phyloP scores from a whole-genome alignment of 2,888 invertebrate genomes.

The Agrotis exclamationis region DNA sequence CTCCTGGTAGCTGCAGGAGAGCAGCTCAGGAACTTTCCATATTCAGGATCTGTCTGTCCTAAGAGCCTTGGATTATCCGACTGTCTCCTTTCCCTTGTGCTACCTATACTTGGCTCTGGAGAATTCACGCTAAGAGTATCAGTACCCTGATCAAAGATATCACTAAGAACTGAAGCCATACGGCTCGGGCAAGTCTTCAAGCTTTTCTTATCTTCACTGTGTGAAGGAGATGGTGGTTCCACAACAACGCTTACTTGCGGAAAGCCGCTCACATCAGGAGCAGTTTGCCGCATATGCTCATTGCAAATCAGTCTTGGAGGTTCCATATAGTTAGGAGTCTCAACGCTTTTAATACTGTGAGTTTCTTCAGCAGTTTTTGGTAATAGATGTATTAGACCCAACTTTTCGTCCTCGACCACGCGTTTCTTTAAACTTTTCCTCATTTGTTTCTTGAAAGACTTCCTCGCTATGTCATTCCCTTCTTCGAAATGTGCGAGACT shows the following conservation, averaged over 20 bases:
- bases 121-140: constrained; percentile 86
- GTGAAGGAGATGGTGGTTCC: constrained; percentile 94
- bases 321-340: constrained; percentile 62
- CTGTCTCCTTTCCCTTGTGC: constrained; percentile 86
- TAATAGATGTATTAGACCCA: constrained; percentile 78
- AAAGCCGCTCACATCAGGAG: constrained; percentile 72
- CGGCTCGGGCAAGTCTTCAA: constrained; percentile 82
- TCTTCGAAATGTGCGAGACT: constrained; percentile 96
- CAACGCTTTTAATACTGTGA: constrained; percentile 65
- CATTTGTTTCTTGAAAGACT: constrained; percentile 93
- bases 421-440: constrained; percentile 87
- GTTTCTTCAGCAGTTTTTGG: constrained; percentile 81
- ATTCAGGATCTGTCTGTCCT: constrained; percentile 92
- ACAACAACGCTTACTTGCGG: constrained; percentile 94
- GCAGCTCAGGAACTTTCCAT: constrained; percentile 92
- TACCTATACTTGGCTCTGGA: constrained; percentile 87
- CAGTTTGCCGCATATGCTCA: constrained; percentile 37
- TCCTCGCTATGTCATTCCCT: constrained; percentile 95
- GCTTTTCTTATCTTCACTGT: constrained; percentile 91
- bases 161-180: constrained; percentile 88
- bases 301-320: constrained; percentile 59
- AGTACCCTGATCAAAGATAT: constrained; percentile 85
- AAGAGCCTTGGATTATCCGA: constrained; percentile 92
- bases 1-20: constrained; percentile 96
- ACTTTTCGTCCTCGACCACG: constrained; percentile 72